phyloP scores from a whole-genome alignment of 1,140 invertebrate genomes.

The Nebria ingens region DNA sequence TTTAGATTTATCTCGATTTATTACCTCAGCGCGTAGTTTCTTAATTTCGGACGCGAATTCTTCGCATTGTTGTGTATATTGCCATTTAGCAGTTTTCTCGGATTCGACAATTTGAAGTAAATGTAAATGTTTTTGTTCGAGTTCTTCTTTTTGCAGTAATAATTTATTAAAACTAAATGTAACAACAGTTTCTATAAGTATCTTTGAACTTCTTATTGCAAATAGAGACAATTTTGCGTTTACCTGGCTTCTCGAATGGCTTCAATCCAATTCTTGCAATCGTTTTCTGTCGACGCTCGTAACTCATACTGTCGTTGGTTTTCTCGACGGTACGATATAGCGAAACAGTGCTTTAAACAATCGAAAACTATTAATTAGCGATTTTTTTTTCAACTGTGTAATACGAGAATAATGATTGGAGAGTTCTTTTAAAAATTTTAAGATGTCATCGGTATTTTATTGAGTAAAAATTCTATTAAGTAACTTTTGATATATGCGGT shows the following conservation, averaged over 20 bases:
- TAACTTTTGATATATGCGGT: too few species aligned
- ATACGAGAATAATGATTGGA: too few species aligned
- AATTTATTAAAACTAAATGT: constrained; percentile 87
- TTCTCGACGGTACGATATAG: constrained; percentile 77
- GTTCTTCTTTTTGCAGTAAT: constrained; percentile 79
- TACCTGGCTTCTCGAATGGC: constrained; percentile 80
- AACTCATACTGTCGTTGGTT: constrained; percentile 82
- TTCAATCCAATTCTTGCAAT: constrained; percentile 85
- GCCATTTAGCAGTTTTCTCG: constrained; percentile 87
- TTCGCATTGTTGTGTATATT: constrained; percentile 87
- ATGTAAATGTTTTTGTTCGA: constrained; percentile 89
- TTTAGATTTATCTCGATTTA: too few species aligned
- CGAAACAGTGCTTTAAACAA: constrained; percentile 89
- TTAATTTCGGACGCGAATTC: constrained; percentile 82
- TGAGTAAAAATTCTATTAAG: too few species aligned
- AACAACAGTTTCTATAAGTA: constrained; percentile 25
- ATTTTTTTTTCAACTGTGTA: too few species aligned
- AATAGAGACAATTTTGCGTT: constrained; percentile 14
- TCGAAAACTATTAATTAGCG: too few species aligned
- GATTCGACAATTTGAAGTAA: constrained; percentile 86
- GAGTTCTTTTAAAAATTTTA: too few species aligned
- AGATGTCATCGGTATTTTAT: too few species aligned
- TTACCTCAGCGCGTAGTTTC: constrained; percentile 79
- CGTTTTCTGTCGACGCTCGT: constrained; percentile 68
- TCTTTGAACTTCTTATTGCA: not conserved